Evolutionary conservation across 1,140 invertebrate genomes (phyloP), one percentile per base, ranked within the genome.

Genomic region (Drosophila eugracilis): DNA sequence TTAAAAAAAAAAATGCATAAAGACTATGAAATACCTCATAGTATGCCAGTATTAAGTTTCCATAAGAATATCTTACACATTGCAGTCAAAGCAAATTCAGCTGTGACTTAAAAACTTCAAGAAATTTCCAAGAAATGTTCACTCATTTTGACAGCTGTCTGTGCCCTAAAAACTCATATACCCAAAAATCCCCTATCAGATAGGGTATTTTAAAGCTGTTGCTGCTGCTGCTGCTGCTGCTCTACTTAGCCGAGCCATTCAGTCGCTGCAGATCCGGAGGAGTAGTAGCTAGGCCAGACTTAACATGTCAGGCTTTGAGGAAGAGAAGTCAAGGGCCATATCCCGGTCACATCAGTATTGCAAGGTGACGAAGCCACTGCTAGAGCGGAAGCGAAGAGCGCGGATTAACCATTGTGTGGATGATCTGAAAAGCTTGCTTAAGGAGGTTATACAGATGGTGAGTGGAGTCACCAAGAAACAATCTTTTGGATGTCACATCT

Each of bases 371-470:
- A 96, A 96, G 80, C 97, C 97, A 1, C 92, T 97, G 69, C 92
- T 98, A 89, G 97, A 97, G 92, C 93, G 96, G 71, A 96, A 96
- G 90, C 92, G 97, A 57, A 93, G 97, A 14, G 96, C 96, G 6
- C 92, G 97, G 55, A 98, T 98, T 79, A 98, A 98, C 89, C 93
- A 94, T 48, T 97, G 95, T 80, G 92, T 98, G 60, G 95, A 96
- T 50, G 96, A 97, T 91, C 92, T 98, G 19, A 97, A 97, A 91
- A 94, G 95, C 77, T 93, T 97, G 24, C 95, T 97, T 93, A 94
- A 96, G 62, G 94, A 95, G 62, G 94, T 95, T 24, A 91, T 94
- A 22, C 93, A 94, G 19, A 57, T 84, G 93, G 94, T 91, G 65
- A 62, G 75, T 49, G 50, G 14, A 0, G 15, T 19, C 3, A 5